Percentiles rank a stretch among this genome's conserved stretches.
Conservation (phyloP, 2,113 vertebrate genomes). For the Panthera tigris region DNA sequence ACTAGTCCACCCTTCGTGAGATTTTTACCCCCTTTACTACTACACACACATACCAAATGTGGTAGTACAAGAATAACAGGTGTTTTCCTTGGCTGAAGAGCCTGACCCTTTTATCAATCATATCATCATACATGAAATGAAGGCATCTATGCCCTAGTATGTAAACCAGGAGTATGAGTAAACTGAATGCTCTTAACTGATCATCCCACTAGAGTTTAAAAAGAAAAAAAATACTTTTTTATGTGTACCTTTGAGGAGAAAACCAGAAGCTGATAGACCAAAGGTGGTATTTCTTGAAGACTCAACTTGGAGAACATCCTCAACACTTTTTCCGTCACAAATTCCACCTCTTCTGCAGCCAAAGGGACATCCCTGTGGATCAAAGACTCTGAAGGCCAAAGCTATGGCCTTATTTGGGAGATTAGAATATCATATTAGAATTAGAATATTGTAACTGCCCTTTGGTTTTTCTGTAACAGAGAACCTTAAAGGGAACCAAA, state of each 20-base stretch:
- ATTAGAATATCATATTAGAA: not conserved
- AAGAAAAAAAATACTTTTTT: not conserved
- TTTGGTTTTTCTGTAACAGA: not conserved
- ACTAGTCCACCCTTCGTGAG: not conserved
- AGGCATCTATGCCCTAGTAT: not conserved
- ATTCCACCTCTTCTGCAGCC: constrained; percentile 92
- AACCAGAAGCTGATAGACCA: constrained; percentile 96
- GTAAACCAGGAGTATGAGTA: not conserved
- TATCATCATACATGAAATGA: not conserved
- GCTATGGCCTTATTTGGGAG: not conserved
- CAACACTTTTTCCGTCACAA: constrained; percentile 93
- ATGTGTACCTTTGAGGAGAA: constrained; percentile 93
- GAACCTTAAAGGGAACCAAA: not conserved
- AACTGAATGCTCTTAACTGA: not conserved
- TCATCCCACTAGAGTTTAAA: not conserved
- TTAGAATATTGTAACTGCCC: not conserved
- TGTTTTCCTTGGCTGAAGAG: not conserved
- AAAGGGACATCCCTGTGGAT: constrained; percentile 91
- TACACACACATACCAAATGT: not conserved
- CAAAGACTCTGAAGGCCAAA: not conserved
- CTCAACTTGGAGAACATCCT: constrained; percentile 93
- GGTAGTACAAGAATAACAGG: not conserved
- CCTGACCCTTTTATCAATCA: not conserved
- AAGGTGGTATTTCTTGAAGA: constrained; percentile 95
- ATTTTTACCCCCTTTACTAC: not conserved